Percentiles rank a stretch among this genome's conserved stretches.
phyloP scores from a whole-genome alignment of 1,140 invertebrate genomes.

The Goniozus legneri region DNA sequence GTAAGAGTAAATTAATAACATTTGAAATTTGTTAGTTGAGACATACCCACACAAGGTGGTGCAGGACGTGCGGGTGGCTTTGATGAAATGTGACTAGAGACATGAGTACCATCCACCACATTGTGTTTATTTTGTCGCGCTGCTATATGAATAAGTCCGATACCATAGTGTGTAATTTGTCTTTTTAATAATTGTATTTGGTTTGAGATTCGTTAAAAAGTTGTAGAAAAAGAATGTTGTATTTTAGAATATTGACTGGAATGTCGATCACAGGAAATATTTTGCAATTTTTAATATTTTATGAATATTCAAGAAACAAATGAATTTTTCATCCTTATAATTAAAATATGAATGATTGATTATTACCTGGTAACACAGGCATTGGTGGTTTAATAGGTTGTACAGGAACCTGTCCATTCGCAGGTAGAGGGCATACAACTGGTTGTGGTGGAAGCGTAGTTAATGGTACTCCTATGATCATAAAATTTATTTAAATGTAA shows the following conservation, averaged over 20 bases:
- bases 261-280: too few species aligned
- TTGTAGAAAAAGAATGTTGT: too few species aligned
- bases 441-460: constrained; percentile 31
- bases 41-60: constrained; percentile 53
- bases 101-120: constrained; percentile 46
- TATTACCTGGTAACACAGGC: constrained; percentile 22
- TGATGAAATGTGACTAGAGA: constrained; percentile 45
- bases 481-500: too few species aligned
- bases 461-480: constrained; percentile 21
- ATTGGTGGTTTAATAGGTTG: constrained; percentile 24
- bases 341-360: background rate
- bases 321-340: too few species aligned
- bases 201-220: too few species aligned
- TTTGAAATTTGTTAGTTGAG: constrained; percentile 19
- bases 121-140: constrained; percentile 49
- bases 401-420: constrained; percentile 30
- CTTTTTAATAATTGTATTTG: too few species aligned
- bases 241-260: too few species aligned
- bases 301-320: too few species aligned
- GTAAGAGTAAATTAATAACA: background rate
- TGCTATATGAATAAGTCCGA: constrained; percentile 49
- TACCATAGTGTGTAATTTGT: too few species aligned
- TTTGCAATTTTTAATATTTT: too few species aligned
- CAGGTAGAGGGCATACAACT: constrained; percentile 31
- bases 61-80: constrained; percentile 54